These are phyloP conservation scores for Cotesia vestalis DNA, from an alignment of 1,140 invertebrate genomes.

Conservation along the genomic window DNA sequence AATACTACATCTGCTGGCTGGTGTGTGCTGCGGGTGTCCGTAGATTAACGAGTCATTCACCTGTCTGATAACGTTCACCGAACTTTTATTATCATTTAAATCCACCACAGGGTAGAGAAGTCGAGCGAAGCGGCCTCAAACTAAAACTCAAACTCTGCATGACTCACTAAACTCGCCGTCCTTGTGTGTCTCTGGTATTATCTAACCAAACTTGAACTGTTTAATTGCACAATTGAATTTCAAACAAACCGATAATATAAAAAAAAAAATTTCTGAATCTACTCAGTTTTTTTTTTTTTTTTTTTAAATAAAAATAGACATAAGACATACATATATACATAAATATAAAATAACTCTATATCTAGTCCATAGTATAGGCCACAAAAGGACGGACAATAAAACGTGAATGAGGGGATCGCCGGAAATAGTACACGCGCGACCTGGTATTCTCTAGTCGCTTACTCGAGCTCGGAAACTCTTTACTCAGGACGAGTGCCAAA, in stretches of 20 bases:
- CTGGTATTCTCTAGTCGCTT: slow-evolving; percentile 5
- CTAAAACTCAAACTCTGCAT: neutral
- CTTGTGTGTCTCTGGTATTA: neutral
- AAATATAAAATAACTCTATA: too few species aligned
- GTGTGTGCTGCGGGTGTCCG: slow-evolving; percentile 43
- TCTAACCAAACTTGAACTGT: neutral
- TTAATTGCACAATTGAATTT: too few species aligned
- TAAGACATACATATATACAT: too few species aligned
- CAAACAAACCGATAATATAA: too few species aligned
- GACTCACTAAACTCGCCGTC: slow-evolving; percentile 9
- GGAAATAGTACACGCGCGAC: slow-evolving; percentile 21
- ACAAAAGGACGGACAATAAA: slow-evolving; percentile 4
- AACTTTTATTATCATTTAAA: neutral
- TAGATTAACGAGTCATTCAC: slow-evolving; percentile 50
- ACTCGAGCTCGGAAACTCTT: slow-evolving; percentile 16
- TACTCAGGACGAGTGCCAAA: slow-evolving; percentile 13
- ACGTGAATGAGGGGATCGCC: slow-evolving; percentile 12
- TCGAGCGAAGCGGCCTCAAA: neutral
- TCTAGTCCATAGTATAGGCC: neutral
- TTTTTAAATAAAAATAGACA: too few species aligned
- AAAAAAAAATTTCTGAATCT: too few species aligned
- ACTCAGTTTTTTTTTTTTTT: too few species aligned
- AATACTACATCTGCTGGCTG: slow-evolving; percentile 29
- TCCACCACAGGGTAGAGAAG: neutral
- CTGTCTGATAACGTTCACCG: slow-evolving; percentile 51